Base-by-base conservation (phyloP, 2,113 vertebrate genomes). In the Chloebia gouldiae region DNA sequence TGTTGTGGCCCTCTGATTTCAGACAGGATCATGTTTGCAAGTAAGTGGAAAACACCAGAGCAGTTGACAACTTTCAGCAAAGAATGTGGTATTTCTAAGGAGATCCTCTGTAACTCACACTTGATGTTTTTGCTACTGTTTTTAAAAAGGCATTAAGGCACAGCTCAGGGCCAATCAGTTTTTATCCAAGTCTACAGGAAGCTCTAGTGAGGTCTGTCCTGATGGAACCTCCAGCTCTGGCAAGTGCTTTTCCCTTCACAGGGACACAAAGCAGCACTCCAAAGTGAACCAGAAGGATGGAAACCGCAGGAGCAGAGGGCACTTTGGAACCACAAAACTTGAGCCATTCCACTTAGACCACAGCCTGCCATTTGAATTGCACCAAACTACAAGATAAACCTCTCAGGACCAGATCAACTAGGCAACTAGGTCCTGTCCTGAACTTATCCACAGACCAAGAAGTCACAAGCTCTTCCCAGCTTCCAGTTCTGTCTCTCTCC, bases 181-280 rank as follows among this genome's bases (percentile, higher is more conserved):
- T 76, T 64, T 28, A 64, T 18, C 18, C 12, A 13, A 27, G 31
- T 10, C 57, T 35, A 3, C n/a, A 14, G 25, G 27, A 81, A 92
- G 31, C 16, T 57, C 19, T 12, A 30, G 15, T 2, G 13, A 72
- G 30, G 9, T 25, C 35, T 9, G 7, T 71, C n/a, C 61, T 31
- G 44, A 59, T 18, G 31, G 75, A 49, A 69, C 35, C 47, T 63
- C 51, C 60, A 69, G 23, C 45, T 61, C 50, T 40, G 17, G 11
- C n/a, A 65, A 57, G 39, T 1, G 5, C 16, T 33, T 1, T 0
- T 18, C 35, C 71, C 47, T 40, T 60, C 49, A 12, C 4, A 1
- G 13, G 24, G 57, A 72, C 20, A 24, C 16, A 33, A 84, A 49
- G 30, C 73, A 50, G 35, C 56, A 65, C 3, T 1, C 77, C 44